phyloP scores from a whole-genome alignment of 2,113 vertebrate species.

The Salvelinus namaycush region DNA sequence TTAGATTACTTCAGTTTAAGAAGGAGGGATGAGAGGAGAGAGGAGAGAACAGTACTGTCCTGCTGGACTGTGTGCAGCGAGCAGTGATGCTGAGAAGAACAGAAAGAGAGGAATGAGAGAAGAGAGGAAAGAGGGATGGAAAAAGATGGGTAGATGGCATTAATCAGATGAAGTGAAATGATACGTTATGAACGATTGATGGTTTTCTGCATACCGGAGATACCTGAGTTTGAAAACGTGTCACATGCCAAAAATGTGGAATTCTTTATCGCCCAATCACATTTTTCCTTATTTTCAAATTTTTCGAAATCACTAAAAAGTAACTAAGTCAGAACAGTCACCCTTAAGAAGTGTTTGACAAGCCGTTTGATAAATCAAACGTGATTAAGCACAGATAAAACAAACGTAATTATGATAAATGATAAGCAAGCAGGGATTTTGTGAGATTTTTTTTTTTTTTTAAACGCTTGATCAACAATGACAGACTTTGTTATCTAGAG shows the following conservation, averaged over 20 bases:
- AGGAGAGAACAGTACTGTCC: background rate
- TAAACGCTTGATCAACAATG: background rate
- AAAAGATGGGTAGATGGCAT: constrained; percentile 25
- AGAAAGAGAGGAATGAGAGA: constrained; percentile 16
- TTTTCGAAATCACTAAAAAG: constrained; percentile 21
- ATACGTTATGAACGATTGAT: constrained; percentile 19
- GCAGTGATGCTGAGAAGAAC: constrained; percentile 1
- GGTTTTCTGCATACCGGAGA: constrained; percentile 25
- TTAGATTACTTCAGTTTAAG: constrained; percentile 55
- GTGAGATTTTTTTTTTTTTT: too few relatives aligned
- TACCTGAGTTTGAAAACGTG: constrained; percentile 29
- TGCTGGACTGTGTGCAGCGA: background rate
- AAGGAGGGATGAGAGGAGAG: constrained; percentile 34
- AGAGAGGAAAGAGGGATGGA: constrained; percentile 51
- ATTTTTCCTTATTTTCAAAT: constrained; percentile 22
- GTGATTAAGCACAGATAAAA: too few relatives aligned
- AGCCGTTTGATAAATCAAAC: background rate
- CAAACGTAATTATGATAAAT: background rate
- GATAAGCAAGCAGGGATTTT: background rate
- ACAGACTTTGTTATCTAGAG: background rate
- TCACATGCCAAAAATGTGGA: constrained; percentile 60
- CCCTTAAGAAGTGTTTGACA: constrained; percentile 59
- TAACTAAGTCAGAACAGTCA: constrained; percentile 49
- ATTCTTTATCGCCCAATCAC: constrained; percentile 15
- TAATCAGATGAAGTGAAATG: constrained; percentile 23